Evolutionary conservation across 2,113 vertebrate species (phyloP).

Genomic region (Tetraodon nigroviridis): DNA sequence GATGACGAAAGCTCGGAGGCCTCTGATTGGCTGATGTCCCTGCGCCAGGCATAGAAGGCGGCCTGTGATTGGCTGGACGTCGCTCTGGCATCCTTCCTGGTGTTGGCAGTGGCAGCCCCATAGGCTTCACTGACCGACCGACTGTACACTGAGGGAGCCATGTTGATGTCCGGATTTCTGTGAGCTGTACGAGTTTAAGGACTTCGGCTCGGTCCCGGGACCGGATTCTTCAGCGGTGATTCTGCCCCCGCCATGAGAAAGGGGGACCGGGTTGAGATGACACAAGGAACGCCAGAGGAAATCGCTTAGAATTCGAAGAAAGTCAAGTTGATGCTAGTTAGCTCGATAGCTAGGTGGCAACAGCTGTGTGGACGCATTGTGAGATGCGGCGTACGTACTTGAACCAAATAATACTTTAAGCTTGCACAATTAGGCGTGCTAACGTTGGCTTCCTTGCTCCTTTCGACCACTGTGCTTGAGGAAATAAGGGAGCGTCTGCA

Average conservation of each 20-base stretch:
- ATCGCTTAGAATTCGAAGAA: constrained; percentile 42
- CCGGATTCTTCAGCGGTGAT: constrained; percentile 41
- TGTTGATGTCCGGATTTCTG: constrained; percentile 65
- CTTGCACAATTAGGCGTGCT: constrained; percentile 5
- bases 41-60: constrained; percentile 32
- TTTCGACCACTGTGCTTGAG: not conserved
- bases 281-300: constrained; percentile 24
- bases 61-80: constrained; percentile 55
- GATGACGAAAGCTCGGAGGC: constrained; percentile 57
- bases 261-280: constrained; percentile 35
- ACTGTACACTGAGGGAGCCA: constrained; percentile 58
- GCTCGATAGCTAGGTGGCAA: constrained; percentile 56
- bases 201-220: constrained; percentile 27
- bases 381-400: constrained; percentile 55
- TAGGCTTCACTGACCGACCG: constrained; percentile 45
- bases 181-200: constrained; percentile 46
- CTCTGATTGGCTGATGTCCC: constrained; percentile 51
- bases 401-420: constrained; percentile 14
- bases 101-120: constrained; percentile 50
- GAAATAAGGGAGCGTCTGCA: constrained; percentile 6
- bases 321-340: constrained; percentile 64
- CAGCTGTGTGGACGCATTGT: constrained; percentile 60
- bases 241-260: constrained; percentile 56
- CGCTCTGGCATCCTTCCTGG: constrained; percentile 45
- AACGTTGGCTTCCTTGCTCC: not conserved